Evolutionary conservation across 2,113 vertebrate species (phyloP), one percentile per base, ranked within the genome.

Genomic region (Picathartes gymnocephalus): DNA sequence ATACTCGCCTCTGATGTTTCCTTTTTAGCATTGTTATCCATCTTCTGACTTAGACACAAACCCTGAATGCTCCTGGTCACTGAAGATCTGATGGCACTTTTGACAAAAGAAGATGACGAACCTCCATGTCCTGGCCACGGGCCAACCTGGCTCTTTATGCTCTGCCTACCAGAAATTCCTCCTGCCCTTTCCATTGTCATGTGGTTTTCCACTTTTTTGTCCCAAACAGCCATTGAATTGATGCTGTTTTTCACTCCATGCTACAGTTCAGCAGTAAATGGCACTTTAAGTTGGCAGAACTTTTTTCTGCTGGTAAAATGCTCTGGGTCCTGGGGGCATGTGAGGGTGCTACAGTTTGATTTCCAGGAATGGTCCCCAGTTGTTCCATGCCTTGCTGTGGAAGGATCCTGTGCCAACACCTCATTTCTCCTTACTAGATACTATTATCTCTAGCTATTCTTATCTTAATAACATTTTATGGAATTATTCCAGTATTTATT

Each of bases 131-230:
- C 88, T 96, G 93, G 92, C 79, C 81, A 64, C 0, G 2, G 61
- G 64, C 87, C 94, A 94, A 2, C 51, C 87, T 79, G 82, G 48
- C 82, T 84, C 23, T 61, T 90, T 64, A 31, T 1, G 1, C 65
- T 31, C 82, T 96, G 92, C 92, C 93, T 88, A 76, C 86, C 90
- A 95, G 80, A 88, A 93, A 95, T 81, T 83, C 93, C 72, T 91
- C 82, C 61, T 14, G 61, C 35, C 5, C 0, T 64, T 91, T 91
- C 81, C 88, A 31, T 90, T 76, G 28, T 7, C 39, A 3, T 10
- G 53, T n/a, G 96, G 76, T 90, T 95, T 86, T 68, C 40, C 64
- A 27, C 57, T 84, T 90, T 90, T 90, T 40, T 92, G 77, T 64
- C 92, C 76, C 78, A 81, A 88, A 37, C 31, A 90, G 73, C 72